Evolutionary conservation across 1,140 invertebrate genomes (phyloP).

Genomic region (Pogonognathellus flavescens): DNA sequence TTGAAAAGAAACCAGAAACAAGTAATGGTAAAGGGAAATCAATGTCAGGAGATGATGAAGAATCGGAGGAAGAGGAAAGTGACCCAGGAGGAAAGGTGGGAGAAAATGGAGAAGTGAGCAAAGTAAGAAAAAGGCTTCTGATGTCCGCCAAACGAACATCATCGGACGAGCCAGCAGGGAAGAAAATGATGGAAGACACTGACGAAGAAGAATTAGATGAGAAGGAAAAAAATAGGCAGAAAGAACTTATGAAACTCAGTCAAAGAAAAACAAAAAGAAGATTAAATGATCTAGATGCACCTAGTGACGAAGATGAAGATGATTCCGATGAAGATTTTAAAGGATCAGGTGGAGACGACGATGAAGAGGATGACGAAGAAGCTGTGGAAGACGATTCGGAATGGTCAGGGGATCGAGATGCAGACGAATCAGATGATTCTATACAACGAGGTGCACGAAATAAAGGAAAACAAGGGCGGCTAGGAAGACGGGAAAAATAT

Average conservation of each 20-base stretch:
- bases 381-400: constrained; percentile 76
- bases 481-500: constrained; percentile 65
- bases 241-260: constrained; percentile 56
- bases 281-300: constrained; percentile 84
- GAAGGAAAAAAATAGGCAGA: constrained; percentile 57
- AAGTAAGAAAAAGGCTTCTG: constrained; percentile 63
- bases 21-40: constrained; percentile 20
- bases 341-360: constrained; percentile 67
- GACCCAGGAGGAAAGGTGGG: not conserved
- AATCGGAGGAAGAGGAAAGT: constrained; percentile 28
- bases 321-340: constrained; percentile 85
- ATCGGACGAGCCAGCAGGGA: constrained; percentile 56
- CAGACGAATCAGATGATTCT: constrained; percentile 76
- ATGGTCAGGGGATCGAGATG: constrained; percentile 71
- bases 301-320: constrained; percentile 81
- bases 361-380: constrained; percentile 68
- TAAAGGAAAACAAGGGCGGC: constrained; percentile 64
- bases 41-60: constrained; percentile 23
- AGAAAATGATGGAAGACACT: constrained; percentile 68
- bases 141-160: constrained; percentile 66
- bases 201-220: constrained; percentile 72
- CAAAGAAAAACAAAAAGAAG: constrained; percentile 68
- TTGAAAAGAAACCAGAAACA: constrained; percentile 2
- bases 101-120: constrained; percentile 49
- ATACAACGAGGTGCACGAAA: constrained; percentile 68